Evolutionary conservation across 1,140 invertebrate species (phyloP).

Genomic region (Drosophila littoralis): DNA sequence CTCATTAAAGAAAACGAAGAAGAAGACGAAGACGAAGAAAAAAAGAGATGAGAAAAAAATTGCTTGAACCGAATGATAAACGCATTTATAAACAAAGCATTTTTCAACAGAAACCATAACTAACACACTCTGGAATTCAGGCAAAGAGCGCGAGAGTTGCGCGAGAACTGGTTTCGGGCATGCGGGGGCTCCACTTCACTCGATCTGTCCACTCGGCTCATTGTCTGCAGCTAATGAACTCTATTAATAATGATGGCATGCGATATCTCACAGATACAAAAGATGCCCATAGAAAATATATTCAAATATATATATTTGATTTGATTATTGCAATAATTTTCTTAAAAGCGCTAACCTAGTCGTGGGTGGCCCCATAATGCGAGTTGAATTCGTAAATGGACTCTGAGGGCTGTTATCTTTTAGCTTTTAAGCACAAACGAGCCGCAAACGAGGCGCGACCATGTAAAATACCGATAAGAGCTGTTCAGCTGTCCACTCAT

Average conservation of each 20-base stretch:
- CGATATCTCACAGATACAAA: slow-evolving; percentile 20
- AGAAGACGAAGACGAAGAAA: background rate
- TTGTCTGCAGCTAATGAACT: slow-evolving; percentile 49
- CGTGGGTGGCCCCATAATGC: slow-evolving; percentile 31
- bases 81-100: slow-evolving; percentile 56
- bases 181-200: slow-evolving; percentile 12
- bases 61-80: slow-evolving; percentile 39
- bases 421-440: slow-evolving; percentile 13
- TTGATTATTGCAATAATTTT: slow-evolving; percentile 43
- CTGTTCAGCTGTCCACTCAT: slow-evolving; percentile 5
- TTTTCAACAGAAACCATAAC: slow-evolving; percentile 55
- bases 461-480: slow-evolving; percentile 21
- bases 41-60: slow-evolving; percentile 24
- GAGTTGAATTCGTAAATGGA: slow-evolving; percentile 10
- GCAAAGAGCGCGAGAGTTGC: background rate
- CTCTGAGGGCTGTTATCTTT: slow-evolving; percentile 9
- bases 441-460: slow-evolving; percentile 34
- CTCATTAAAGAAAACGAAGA: slow-evolving; percentile 47
- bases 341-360: background rate
- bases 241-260: slow-evolving; percentile 44
- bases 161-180: slow-evolving; percentile 24
- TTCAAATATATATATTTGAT: slow-evolving; percentile 5
- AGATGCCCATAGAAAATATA: slow-evolving; percentile 4
- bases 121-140: slow-evolving; percentile 30
- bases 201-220: slow-evolving; percentile 25